These are phyloP conservation scores for Pseudococcus longispinus DNA, from an alignment of 2,888 invertebrate genomes.

Conservation along the genomic window DNA sequence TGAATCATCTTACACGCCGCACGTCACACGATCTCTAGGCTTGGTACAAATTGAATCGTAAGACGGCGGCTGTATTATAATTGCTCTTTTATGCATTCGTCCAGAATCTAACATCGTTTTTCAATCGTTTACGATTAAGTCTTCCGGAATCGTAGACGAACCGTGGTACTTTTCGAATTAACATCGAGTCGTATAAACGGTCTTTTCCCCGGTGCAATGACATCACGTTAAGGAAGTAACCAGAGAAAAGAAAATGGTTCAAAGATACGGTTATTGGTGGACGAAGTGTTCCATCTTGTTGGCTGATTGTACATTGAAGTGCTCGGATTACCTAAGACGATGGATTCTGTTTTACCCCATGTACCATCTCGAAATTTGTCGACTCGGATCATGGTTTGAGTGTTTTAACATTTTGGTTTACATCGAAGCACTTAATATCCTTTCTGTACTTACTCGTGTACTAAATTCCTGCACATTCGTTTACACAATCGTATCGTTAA, in stretches of 20 bases:
- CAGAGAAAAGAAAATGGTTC: not conserved
- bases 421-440: not conserved
- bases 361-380: not conserved
- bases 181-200: not conserved
- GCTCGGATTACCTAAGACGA: no score
- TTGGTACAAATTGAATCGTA: not conserved
- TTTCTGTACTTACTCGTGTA: not conserved
- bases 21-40: not conserved
- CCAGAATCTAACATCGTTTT: not conserved
- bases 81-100: not conserved
- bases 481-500: constrained; percentile 12
- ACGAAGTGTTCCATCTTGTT: no score
- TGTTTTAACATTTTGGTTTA: not conserved
- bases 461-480: constrained; percentile 11
- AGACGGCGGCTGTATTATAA: not conserved
- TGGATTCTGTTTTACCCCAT: not conserved
- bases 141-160: not conserved
- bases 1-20: not conserved
- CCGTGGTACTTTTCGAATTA: not conserved
- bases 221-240: not conserved
- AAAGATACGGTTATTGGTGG: not conserved
- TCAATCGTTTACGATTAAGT: not conserved
- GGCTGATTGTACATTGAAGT: no score
- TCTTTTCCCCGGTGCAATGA: not conserved
- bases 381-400: not conserved